Conservation (phyloP, 2,888 invertebrate genomes). For the Pachymerium ferrugineum region DNA sequence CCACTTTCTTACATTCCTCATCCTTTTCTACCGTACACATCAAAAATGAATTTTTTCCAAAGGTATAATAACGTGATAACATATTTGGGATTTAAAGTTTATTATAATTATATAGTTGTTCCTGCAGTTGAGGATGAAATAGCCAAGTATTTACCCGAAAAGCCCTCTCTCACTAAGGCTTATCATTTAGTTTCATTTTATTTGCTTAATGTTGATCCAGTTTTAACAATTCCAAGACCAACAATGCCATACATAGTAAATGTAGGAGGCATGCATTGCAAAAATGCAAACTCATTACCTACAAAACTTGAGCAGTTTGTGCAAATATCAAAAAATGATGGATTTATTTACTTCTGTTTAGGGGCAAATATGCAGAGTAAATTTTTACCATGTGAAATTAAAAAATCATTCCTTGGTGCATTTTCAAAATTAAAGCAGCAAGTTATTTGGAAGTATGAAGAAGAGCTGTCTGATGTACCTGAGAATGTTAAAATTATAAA, state of each 20-base stretch:
- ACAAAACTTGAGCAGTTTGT: conserved; percentile 11
- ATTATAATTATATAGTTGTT: not conserved
- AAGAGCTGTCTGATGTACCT: not conserved
- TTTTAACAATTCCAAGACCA: conserved; percentile 27
- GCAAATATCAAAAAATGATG: not conserved
- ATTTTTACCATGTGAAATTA: not conserved
- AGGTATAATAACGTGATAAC: not conserved
- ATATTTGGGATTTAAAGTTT: not conserved
- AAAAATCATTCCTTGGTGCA: not conserved
- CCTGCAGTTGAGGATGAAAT: not conserved
- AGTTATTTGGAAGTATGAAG: conserved; percentile 30
- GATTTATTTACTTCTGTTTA: conserved; percentile 2
- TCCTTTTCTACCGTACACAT: not conserved
- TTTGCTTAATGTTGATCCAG: conserved; percentile 31
- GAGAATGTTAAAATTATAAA: not conserved
- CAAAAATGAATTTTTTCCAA: not conserved
- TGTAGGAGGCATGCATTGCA: conserved; percentile 35
- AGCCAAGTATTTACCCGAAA: not conserved
- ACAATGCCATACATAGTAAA: conserved; percentile 31
- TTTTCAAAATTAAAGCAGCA: not conserved
- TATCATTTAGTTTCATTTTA: conserved; percentile 7
- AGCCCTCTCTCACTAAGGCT: not conserved
- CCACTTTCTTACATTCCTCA: not conserved
- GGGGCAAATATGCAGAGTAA: conserved; percentile 11
- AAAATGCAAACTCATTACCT: conserved; percentile 28